A percentile compares a stretch with the other conserved stretches of the same genome.
Conservation (phyloP, 2,888 invertebrate species). For the Sinopyrophorus schimmeli region DNA sequence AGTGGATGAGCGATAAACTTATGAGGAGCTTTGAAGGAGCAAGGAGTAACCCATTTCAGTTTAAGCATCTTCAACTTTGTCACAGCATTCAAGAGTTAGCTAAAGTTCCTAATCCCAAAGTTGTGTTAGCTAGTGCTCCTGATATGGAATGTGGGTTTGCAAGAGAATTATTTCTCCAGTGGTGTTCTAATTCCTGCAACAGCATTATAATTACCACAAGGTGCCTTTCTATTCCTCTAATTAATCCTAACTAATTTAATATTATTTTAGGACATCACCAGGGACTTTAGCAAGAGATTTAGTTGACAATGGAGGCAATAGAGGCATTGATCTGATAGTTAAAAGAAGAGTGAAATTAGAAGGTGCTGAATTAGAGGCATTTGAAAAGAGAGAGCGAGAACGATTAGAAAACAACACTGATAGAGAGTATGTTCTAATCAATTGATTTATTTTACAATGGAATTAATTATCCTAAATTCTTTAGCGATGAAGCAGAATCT, state of each 20-base stretch:
- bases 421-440: slow-evolving; percentile 52
- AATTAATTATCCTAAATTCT: too few relatives aligned
- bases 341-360: slow-evolving; percentile 73
- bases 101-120: slow-evolving; percentile 88
- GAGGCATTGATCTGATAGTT: slow-evolving; percentile 72
- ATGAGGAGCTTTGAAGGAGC: slow-evolving; percentile 91
- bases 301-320: slow-evolving; percentile 74
- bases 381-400: slow-evolving; percentile 67
- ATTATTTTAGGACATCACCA: slow-evolving; percentile 68
- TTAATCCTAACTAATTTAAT: neutral
- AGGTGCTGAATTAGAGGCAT: slow-evolving; percentile 78
- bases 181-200: slow-evolving; percentile 91
- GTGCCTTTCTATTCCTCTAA: too few relatives aligned
- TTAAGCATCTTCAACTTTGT: slow-evolving; percentile 91
- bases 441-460: too few relatives aligned
- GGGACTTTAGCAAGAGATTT: slow-evolving; percentile 80
- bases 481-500: slow-evolving; percentile 73
- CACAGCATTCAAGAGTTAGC: slow-evolving; percentile 87
- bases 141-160: slow-evolving; percentile 96
- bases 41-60: slow-evolving; percentile 93
- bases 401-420: slow-evolving; percentile 46
- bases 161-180: slow-evolving; percentile 90
- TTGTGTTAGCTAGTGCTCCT: slow-evolving; percentile 92
- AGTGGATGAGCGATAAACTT: slow-evolving; percentile 99
- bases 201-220: slow-evolving; percentile 91